Evolutionary conservation across 2,113 vertebrate genomes (phyloP).

Genomic region (Choloepus hoffmanni): DNA sequence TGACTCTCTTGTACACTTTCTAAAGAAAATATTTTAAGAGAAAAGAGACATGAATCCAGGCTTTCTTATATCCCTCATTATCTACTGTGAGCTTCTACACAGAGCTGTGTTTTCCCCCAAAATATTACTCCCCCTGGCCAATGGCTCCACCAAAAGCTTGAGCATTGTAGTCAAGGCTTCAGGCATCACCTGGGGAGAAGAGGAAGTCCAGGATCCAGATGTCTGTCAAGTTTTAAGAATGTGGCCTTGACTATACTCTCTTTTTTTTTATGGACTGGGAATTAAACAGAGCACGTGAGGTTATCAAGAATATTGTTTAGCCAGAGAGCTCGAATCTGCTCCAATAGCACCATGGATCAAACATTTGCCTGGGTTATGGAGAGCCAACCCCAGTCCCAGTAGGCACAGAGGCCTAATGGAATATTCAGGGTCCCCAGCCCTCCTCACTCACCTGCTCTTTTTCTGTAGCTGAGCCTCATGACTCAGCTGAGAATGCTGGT

Average conservation of each 20-base stretch:
- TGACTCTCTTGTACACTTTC: not conserved
- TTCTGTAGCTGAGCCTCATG: not conserved
- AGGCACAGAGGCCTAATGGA: not conserved
- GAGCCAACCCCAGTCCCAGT: not conserved
- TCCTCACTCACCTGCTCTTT: not conserved
- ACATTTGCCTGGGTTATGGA: not conserved
- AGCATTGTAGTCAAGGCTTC: accelerated
- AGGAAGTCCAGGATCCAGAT: not conserved
- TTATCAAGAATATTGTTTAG: not conserved
- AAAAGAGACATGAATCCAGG: not conserved
- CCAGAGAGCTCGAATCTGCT: not conserved
- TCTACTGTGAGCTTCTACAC: not conserved
- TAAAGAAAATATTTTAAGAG: not conserved
- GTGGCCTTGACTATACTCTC: not conserved
- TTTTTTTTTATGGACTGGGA: not conserved
- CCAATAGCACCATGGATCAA: not conserved
- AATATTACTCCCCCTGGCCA: not conserved
- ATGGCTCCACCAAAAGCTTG: not conserved
- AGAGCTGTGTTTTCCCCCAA: not conserved
- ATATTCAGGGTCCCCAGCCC: not conserved
- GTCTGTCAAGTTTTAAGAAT: not conserved
- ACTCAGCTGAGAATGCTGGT: not conserved
- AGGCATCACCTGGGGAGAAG: not conserved
- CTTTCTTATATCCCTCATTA: constrained; percentile 9
- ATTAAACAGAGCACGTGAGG: not conserved